Conservation (phyloP, 2,113 vertebrate species). For the Ceuthmochares aereus region DNA sequence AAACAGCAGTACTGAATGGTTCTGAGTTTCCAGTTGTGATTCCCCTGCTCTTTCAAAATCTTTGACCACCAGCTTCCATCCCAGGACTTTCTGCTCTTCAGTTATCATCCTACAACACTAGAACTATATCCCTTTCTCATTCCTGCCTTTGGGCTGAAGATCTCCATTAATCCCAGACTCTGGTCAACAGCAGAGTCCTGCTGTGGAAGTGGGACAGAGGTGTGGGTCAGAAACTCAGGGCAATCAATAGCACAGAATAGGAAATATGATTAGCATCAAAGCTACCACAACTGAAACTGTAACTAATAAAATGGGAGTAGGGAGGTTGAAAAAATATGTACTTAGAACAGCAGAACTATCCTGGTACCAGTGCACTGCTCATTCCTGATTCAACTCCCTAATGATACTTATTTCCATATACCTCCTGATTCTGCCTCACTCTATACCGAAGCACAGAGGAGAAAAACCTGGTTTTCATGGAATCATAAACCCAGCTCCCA, state of each 20-base stretch:
- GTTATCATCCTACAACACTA: not conserved
- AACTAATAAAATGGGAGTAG: not conserved
- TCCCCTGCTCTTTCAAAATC: not conserved
- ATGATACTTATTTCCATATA: not conserved
- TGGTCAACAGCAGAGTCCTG: not conserved
- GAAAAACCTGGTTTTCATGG: not conserved
- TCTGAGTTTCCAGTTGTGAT: not conserved
- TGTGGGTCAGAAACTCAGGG: not conserved
- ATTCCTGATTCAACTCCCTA: not conserved
- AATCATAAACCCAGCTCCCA: not conserved
- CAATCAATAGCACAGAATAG: not conserved
- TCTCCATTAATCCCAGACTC: not conserved
- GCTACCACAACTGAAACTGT: not conserved
- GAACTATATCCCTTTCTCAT: not conserved
- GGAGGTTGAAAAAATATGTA: not conserved
- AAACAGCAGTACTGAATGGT: not conserved
- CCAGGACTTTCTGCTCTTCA: not conserved
- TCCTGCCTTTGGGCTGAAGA: not conserved
- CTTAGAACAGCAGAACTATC: not conserved
- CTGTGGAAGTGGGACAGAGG: not conserved
- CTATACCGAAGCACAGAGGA: not conserved
- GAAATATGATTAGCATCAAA: not conserved
- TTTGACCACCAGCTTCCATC: not conserved
- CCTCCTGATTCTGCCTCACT: not conserved
- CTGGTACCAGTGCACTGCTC: not conserved